Evolutionary conservation across 2,888 invertebrate genomes (phyloP), one percentile per base, ranked within the genome.

Genomic region (Itoplectis maculator): DNA sequence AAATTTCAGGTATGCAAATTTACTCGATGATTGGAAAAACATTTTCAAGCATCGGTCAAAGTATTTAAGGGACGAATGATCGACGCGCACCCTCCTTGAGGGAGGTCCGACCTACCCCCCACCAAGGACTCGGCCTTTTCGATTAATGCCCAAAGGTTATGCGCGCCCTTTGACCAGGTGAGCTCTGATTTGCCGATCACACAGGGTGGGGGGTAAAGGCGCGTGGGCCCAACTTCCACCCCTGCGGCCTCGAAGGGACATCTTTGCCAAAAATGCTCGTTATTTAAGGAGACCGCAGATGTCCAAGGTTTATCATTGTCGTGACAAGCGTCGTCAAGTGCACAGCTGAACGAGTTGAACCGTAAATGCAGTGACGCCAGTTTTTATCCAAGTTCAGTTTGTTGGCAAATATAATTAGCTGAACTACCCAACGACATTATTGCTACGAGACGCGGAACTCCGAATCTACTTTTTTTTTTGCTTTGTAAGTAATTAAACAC

Each of bases 1-100:
- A 69, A 51, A 51, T 37, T 49, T 69, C 51, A 51, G 68, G 68
- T 51, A 37, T 15, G 6, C 37, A 7, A 35, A 49, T 69, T 20
- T 29, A 18, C 35, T 9, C 3, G 51, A 0, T 1, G 51, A 51
- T 51, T n/a, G 68, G 49, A 51, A 69, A 51, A 69, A 51, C 15
- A 51, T 37, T 40, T 40, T 20, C 11, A 69, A 51, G 37, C 51
- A 51, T 51, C 51, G 4, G 37, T 37, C 18, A 18, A 69, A 6
- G 37, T 18, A 18, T 51, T 56, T 49, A 35, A 37, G 68, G 6
- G 29, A 23, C 15, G 15, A 49, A 68, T 68, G 47, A 35, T 18
- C 35, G 47, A 35, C 15, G 47, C 7, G 15, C 4, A 5, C n/a
- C 47, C 5, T 49, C 4, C 7, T 6, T 15, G 15, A 18, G 4